Evolutionary conservation across 35 echinoderm and acorn worm genomes (phyloP).

Genomic region (Acanthaster planci): DNA sequence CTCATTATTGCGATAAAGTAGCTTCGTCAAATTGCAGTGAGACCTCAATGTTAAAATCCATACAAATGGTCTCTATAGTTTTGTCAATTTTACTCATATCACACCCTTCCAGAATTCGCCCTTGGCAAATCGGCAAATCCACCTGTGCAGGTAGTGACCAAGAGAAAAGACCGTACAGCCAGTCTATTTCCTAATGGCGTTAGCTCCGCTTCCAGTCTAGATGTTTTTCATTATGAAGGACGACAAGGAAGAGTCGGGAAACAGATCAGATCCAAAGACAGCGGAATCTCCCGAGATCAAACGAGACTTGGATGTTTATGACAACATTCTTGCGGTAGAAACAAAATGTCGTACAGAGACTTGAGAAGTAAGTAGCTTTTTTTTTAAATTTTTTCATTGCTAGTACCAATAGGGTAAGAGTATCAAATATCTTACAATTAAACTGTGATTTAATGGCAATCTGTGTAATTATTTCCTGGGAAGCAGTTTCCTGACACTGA

Average conservation of each 20-base stretch:
- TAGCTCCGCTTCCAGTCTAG: neutral
- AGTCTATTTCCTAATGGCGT: neutral
- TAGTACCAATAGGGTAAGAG: neutral
- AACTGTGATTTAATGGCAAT: no score
- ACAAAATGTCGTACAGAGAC: slow-evolving; percentile 79
- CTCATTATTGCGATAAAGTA: no score
- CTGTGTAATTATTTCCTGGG: no score
- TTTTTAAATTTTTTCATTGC: neutral
- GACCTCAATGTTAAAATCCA: no score
- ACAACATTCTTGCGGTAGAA: slow-evolving; percentile 53
- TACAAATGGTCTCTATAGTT: no score
- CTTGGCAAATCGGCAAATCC: neutral
- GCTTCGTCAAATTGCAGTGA: no score
- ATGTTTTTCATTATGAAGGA: neutral
- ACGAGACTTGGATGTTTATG: slow-evolving; percentile 37
- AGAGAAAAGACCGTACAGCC: neutral
- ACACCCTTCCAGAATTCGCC: no score
- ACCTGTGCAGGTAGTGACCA: neutral
- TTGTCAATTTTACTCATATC: no score
- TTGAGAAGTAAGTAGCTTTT: slow-evolving; percentile 72
- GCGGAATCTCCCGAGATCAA: slow-evolving; percentile 4
- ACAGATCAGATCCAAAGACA: neutral
- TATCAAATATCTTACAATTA: no score
- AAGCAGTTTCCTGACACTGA: no score
- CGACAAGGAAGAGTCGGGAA: neutral